Base-by-base conservation (phyloP, 2,113 vertebrate genomes). In the Coreoperca whiteheadi region DNA sequence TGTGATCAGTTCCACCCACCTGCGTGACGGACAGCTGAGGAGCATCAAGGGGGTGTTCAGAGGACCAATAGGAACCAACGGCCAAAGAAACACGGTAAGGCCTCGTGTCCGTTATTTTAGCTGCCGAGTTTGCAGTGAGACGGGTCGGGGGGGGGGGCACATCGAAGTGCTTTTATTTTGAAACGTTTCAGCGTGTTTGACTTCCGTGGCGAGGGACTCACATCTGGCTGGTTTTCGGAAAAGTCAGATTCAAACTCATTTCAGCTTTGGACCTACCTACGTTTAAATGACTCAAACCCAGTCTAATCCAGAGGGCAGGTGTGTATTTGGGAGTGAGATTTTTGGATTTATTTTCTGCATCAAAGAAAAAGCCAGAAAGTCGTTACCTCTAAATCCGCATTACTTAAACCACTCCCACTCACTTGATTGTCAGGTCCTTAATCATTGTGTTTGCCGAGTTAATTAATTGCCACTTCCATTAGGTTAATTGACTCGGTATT, bases 1-100 rank as follows among this genome's bases (percentile, higher is more conserved):
- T 72, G 98, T 99, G 94, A 99, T 99, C 96, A 98, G 97, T 95
- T 99, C 98, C 94, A 96, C 98, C 88, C 98, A 97, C 90, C 97
- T 99, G 95, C 96, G 95, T 94, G 98, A 99, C 87, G 98, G 98
- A 84, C 98, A 99, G 96, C 97, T 98, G 94, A 96, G 98, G 93
- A 99, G 96, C 96, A 97, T 99, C 96, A 99, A 99, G 94, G 98
- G 98, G 95, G 98, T 99, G 92, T 99, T 99, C 95, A 95, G 98
- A 56, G 98, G 98, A 83, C 98, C 98, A 54, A 97, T 99, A 91
- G 96, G 97, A 96, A 95, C 96, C 93, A 96, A 93, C 83, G 95
- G 96, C 64, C 96, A 90, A 89, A 96, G 95, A 91, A 97, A 94
- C 95, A 95, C 96, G 97, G 98, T 99, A 96, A 97, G 94, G n/a